Conservation (phyloP, 2,113 vertebrate species). For the Synchiropus splendidus region DNA sequence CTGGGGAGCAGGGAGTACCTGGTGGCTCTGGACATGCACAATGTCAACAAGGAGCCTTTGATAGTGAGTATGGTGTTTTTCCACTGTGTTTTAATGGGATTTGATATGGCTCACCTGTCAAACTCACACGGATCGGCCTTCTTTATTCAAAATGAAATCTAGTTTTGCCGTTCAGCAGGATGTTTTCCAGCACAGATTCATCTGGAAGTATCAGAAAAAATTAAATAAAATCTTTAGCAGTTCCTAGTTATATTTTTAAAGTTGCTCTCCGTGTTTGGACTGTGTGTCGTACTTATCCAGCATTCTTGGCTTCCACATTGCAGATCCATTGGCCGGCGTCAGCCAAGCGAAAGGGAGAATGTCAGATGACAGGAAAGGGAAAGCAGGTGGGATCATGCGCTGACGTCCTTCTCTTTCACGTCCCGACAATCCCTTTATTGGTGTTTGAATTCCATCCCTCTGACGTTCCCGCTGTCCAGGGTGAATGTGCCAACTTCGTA, state of each 20-base stretch:
- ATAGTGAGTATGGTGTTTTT: conserved; percentile 61
- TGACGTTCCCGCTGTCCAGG: conserved; percentile 37
- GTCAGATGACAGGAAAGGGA: conserved; percentile 76
- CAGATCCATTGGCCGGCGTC: conserved; percentile 79
- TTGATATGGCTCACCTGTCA: no score
- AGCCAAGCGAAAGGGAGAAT: conserved; percentile 71
- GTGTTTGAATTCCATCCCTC: conserved; percentile 28
- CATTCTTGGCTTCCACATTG: conserved; percentile 1
- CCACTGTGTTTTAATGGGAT: no score
- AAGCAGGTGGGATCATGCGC: conserved; percentile 59
- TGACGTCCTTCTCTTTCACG: conserved; percentile 27
- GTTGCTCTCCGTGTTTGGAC: no score
- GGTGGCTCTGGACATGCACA: conserved; percentile 76
- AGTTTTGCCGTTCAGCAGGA: no score
- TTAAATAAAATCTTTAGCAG: no score
- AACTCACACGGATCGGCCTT: no score
- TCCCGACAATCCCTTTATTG: no score
- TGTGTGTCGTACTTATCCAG: conserved; percentile 13
- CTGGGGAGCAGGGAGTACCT: conserved; percentile 76
- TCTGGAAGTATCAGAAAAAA: no score
- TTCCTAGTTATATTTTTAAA: no score
- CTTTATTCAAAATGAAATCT: no score
- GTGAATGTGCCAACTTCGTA: conserved; percentile 68
- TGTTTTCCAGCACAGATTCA: no score
- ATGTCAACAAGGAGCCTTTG: conserved; percentile 78